Evolutionary conservation across 2,797 vertebrate genomes (phyloP), one percentile per base, ranked within the genome.

Genomic region (Zenarchopterus dispar): DNA sequence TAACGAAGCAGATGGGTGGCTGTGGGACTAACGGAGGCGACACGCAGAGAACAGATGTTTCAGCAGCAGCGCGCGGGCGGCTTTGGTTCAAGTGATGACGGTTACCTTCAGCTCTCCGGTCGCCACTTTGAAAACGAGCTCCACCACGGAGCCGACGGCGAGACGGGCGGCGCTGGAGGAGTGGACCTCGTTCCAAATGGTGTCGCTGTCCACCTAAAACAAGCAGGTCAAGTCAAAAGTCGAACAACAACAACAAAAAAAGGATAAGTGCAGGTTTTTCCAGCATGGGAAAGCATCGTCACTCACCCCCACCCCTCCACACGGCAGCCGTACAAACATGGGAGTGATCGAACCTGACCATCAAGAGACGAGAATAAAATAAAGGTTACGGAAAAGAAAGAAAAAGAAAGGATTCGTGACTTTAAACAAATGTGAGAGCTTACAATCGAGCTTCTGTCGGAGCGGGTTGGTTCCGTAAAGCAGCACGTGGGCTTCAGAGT

Each of bases 181-280:
- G 83, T 99, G 97, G 22, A 97, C 94, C 77, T 99, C 97, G 0
- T 98, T 99, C 97, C 97, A 99, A 73, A 99, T 98, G 24, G 97
- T 99, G 92, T 99, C 97, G 17, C 95, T 99, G 93, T 99, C 97
- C n/a, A 99, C 96, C 97, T 98, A 91, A n/a, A 50, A 67, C 63
- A 75, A 13, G 5, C 36, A 39, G 4, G 17, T 18, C 6, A 44
- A 7, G 8, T 7, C 28, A 28, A 8, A n/a, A n/a, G n/a, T n/a
- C n/a, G 8, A 28, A 28, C 5, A 28, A 28, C 5, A 28, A 28
- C 2, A 28, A 28, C 5, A 6, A 28, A 28, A 7, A 28, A 7
- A 28, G 2, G 24, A 24, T 5, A 5, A 2, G 24, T 24, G 24
- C 24, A 24, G 24, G 24, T 17, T 36, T 36, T 53, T 53, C 33